phyloP scores from a whole-genome alignment of 92 coral and sea anemone species.

The Blastomussa wellsi region DNA sequence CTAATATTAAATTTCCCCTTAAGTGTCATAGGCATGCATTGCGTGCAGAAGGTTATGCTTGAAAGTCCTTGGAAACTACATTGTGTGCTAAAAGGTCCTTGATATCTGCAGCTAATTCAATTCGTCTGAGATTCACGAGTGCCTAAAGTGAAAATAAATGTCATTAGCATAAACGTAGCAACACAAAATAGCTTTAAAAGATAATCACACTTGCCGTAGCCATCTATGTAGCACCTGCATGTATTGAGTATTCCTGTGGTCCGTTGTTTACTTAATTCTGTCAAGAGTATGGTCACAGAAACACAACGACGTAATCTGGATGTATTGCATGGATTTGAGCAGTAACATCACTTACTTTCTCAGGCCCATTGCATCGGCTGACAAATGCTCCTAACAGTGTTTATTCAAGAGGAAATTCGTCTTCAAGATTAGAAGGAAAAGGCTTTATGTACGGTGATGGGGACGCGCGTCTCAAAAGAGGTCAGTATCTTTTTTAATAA shows the following conservation, averaged over 20 bases:
- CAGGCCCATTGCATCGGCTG: constrained; percentile 14
- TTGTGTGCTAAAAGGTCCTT: no score
- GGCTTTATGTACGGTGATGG: constrained; percentile 27
- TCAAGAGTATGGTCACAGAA: no score
- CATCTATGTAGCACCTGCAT: no score
- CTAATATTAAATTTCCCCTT: not conserved
- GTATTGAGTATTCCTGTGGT: no score
- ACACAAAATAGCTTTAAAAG: no score
- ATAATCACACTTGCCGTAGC: no score
- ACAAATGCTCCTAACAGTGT: constrained; percentile 9
- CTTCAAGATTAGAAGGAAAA: constrained; percentile 15
- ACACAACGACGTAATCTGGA: not conserved
- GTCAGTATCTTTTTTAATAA: not conserved
- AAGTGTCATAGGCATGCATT: not conserved
- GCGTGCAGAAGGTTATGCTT: not conserved
- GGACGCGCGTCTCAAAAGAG: constrained; percentile 39
- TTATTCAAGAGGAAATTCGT: constrained; percentile 4
- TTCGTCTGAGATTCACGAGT: no score
- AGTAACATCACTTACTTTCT: not conserved
- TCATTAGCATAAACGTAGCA: no score
- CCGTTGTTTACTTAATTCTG: no score
- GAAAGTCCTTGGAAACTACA: no score
- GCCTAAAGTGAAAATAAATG: no score
- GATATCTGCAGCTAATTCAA: no score
- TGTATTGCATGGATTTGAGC: not conserved